Evolutionary conservation across 1,140 invertebrate species (phyloP).

Genomic region (Atta texana): DNA sequence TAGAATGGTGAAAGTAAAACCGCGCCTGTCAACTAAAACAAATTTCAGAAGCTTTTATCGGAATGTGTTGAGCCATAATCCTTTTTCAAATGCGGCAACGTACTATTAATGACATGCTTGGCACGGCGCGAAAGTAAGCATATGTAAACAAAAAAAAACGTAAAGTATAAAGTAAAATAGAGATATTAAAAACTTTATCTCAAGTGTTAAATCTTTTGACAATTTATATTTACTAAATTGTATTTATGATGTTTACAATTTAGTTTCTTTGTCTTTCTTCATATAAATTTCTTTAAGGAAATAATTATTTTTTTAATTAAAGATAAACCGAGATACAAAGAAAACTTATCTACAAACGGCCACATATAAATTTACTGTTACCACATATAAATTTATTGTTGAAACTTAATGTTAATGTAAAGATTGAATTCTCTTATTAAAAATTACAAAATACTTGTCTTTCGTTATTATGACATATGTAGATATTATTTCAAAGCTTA

Average conservation of each 20-base stretch:
- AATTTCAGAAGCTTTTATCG: conserved; percentile 48
- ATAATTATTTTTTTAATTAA: conserved; percentile 4
- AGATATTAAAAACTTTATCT: background rate
- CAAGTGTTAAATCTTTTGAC: background rate
- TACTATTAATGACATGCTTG: background rate
- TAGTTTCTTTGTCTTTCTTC: background rate
- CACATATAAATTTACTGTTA: background rate
- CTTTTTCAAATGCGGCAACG: background rate
- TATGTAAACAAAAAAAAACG: background rate
- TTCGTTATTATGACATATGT: background rate
- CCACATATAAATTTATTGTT: background rate
- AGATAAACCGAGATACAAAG: background rate
- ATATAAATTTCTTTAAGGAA: background rate
- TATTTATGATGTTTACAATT: background rate
- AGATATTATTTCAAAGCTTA: background rate
- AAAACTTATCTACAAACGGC: background rate
- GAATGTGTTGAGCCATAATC: background rate
- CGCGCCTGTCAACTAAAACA: background rate
- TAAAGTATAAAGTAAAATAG: background rate
- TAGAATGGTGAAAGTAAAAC: conserved; percentile 71
- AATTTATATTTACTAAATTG: background rate
- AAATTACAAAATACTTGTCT: background rate
- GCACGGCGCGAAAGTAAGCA: background rate
- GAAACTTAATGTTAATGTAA: background rate
- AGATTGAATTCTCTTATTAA: background rate